Evolutionary conservation across 2,113 vertebrate genomes (phyloP).

Genomic region (Apeltes quadracus): DNA sequence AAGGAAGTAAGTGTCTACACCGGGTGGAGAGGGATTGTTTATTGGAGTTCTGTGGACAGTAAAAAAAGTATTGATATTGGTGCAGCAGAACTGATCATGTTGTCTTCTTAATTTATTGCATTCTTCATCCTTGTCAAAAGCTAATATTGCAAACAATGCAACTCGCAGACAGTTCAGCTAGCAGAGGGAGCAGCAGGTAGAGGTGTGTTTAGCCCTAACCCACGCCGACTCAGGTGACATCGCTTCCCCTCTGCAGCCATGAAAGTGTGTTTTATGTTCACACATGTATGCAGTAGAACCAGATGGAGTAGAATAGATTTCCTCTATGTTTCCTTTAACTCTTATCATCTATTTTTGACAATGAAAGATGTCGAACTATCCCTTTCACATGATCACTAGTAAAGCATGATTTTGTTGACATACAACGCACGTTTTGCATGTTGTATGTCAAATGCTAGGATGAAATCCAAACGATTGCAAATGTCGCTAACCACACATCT

Average conservation of each 20-base stretch:
- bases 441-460: neutral
- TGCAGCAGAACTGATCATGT: neutral
- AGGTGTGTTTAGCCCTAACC: neutral
- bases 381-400: neutral
- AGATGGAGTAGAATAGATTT: neutral
- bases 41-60: neutral
- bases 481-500: conserved; percentile 20
- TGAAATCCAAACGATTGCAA: neutral
- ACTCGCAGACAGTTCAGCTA: neutral
- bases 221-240: neutral
- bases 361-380: neutral
- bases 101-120: neutral
- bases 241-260: neutral
- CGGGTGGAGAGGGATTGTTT: neutral
- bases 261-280: neutral
- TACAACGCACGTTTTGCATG: neutral
- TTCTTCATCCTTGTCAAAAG: neutral
- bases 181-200: neutral
- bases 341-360: neutral
- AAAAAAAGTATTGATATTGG: neutral
- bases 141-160: neutral
- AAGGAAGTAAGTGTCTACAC: neutral
- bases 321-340: neutral
- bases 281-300: neutral
- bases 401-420: too few species aligned